These are phyloP conservation scores for Odontamblyopus rebecca DNA, from an alignment of 2,797 vertebrate species.

Conservation along the genomic window DNA sequence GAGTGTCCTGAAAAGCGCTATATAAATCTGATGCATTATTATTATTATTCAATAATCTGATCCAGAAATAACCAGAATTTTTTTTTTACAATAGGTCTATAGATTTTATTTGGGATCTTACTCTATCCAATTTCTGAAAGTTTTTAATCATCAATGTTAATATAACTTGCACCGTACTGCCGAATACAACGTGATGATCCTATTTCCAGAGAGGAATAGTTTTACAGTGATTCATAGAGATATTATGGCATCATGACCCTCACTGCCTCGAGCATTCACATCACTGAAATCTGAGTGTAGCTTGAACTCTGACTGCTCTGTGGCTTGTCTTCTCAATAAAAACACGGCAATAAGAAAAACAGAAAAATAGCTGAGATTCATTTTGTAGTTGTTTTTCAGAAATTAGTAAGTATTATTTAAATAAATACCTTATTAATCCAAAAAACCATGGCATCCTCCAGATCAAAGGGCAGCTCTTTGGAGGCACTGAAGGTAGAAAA, in stretches of 20 bases:
- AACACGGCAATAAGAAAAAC: neutral
- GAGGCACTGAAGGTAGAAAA: conserved; percentile 99
- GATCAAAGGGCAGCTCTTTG: conserved; percentile 95
- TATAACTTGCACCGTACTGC: neutral
- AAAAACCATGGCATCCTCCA: conserved; percentile 98
- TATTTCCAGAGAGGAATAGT: conserved; percentile 9
- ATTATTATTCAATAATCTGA: too few species aligned
- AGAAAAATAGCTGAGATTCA: neutral
- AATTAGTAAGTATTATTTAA: too few species aligned
- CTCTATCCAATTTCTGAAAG: neutral
- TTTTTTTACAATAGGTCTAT: too few species aligned
- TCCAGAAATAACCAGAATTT: too few species aligned
- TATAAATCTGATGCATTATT: too few species aligned
- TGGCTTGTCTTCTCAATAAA: neutral
- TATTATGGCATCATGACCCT: conserved; percentile 20
- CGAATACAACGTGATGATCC: neutral
- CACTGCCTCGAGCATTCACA: conserved; percentile 25
- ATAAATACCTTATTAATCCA: conserved; percentile 96
- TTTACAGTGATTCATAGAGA: conserved; percentile 30
- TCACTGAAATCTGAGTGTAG: conserved; percentile 28
- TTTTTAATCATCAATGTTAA: neutral
- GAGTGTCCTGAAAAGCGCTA: too few species aligned
- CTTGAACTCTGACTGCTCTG: conserved; percentile 22
- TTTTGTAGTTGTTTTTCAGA: too few species aligned
- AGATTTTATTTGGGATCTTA: too few species aligned